Evolutionary conservation across 1,140 invertebrate species (phyloP).

Genomic region (Drosophila tsacasi): DNA sequence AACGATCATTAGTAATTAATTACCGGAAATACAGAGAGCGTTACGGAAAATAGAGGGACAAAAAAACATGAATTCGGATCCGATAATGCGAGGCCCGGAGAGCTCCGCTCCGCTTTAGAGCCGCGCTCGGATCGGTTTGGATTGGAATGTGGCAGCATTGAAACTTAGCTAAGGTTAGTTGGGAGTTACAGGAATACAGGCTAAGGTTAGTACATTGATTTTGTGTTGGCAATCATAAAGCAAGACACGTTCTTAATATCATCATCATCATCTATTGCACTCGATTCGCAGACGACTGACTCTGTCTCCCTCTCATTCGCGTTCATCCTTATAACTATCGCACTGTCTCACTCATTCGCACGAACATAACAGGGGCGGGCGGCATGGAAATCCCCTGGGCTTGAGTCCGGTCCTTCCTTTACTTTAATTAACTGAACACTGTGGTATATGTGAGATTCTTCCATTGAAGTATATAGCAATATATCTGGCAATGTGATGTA

Average conservation of each 20-base stretch:
- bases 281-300: slow-evolving; percentile 25
- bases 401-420: background rate
- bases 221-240: slow-evolving; percentile 54
- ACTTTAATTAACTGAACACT: background rate
- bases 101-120: slow-evolving; percentile 30
- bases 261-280: slow-evolving; percentile 52
- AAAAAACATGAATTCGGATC: background rate
- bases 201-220: slow-evolving; percentile 38
- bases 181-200: slow-evolving; percentile 24
- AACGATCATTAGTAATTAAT: slow-evolving; percentile 6
- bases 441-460: slow-evolving; percentile 13
- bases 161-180: slow-evolving; percentile 37
- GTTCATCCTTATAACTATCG: slow-evolving; percentile 19
- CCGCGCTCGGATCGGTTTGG: slow-evolving; percentile 4
- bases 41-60: slow-evolving; percentile 12
- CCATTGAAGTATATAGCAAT: background rate
- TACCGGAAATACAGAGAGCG: slow-evolving; percentile 26
- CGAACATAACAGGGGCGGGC: slow-evolving; percentile 6
- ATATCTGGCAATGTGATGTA: slow-evolving; percentile 8
- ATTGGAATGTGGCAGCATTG: slow-evolving; percentile 66
- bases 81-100: background rate
- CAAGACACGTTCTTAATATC: slow-evolving; percentile 31
- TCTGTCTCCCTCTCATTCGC: slow-evolving; percentile 32
- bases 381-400: slow-evolving; percentile 27
- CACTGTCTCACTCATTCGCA: slow-evolving; percentile 44